These are phyloP conservation scores for Cheilosia pagana DNA, from an alignment of 2,888 invertebrate genomes.

Conservation along the genomic window DNA sequence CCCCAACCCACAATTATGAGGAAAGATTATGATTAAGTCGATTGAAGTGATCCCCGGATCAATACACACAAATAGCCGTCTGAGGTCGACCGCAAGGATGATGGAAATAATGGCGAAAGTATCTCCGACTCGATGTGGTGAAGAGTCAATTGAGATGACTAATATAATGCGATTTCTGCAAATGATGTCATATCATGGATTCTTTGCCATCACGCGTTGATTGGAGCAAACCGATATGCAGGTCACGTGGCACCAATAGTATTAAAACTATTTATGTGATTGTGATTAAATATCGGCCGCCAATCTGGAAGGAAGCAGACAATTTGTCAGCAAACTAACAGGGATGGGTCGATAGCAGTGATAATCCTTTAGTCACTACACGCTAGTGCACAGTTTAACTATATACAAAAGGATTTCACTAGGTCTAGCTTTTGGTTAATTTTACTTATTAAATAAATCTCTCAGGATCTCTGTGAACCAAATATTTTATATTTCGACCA, in stretches of 20 bases:
- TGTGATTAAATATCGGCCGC: too few relatives aligned
- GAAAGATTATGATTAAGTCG: conserved; percentile 59
- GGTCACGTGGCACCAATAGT: conserved; percentile 48
- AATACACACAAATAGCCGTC: conserved; percentile 30
- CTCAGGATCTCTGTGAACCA: too few relatives aligned
- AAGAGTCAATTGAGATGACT: conserved; percentile 15
- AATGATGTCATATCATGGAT: conserved; percentile 60
- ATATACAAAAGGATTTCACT: too few relatives aligned
- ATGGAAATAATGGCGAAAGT: conserved; percentile 12
- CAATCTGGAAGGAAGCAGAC: too few relatives aligned
- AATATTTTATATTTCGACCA: too few relatives aligned
- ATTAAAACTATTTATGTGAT: conserved; percentile 25
- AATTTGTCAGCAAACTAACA: too few relatives aligned
- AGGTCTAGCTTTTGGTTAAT: too few relatives aligned
- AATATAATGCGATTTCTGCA: conserved; percentile 60
- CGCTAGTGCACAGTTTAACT: too few relatives aligned
- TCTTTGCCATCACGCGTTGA: conserved; percentile 24
- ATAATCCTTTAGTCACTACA: too few relatives aligned
- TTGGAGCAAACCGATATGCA: conserved; percentile 8
- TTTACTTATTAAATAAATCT: too few relatives aligned
- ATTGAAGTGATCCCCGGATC: conserved; percentile 56
- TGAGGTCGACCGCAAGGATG: conserved; percentile 14
- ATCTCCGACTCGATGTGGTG: neutral
- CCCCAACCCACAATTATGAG: conserved; percentile 12
- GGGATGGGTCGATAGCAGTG: too few relatives aligned